Evolutionary conservation across 2,888 invertebrate species (phyloP).

Genomic region (Seladonia tumulorum): DNA sequence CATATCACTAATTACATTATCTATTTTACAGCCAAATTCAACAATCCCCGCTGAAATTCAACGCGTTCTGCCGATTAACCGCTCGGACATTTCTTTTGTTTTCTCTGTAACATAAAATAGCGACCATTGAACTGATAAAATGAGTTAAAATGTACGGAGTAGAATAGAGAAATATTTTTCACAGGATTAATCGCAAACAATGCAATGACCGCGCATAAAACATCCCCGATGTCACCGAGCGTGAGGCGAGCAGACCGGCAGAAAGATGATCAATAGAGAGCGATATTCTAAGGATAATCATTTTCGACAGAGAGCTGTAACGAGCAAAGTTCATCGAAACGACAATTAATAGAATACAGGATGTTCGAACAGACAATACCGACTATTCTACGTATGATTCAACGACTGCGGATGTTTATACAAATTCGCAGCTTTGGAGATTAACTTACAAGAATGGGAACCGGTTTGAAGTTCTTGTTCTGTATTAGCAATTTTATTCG

Average conservation of each 20-base stretch:
- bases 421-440: background rate
- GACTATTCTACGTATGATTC: background rate
- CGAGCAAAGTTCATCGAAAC: constrained; percentile 1
- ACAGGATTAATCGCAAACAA: background rate
- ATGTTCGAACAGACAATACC: constrained; percentile 8
- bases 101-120: constrained; percentile 58
- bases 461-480: background rate
- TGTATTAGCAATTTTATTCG: constrained; percentile 2
- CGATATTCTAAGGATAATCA: background rate
- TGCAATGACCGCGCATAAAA: background rate
- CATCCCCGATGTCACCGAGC: constrained; percentile 3
- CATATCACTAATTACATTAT: constrained; percentile 77
- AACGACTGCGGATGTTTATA: constrained; percentile 11
- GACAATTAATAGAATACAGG: background rate
- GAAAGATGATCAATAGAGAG: constrained; percentile 4
- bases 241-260: background rate
- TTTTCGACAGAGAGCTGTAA: constrained; percentile 17
- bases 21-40: constrained; percentile 83
- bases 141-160: constrained; percentile 59
- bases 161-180: constrained; percentile 14
- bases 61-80: constrained; percentile 66
- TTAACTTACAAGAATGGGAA: constrained; percentile 2
- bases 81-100: constrained; percentile 29
- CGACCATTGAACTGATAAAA: constrained; percentile 62
- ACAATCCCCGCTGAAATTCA: constrained; percentile 81